These are phyloP conservation scores for Trichonephila clavata DNA, from an alignment of 1,140 invertebrate genomes.

Conservation along the genomic window DNA sequence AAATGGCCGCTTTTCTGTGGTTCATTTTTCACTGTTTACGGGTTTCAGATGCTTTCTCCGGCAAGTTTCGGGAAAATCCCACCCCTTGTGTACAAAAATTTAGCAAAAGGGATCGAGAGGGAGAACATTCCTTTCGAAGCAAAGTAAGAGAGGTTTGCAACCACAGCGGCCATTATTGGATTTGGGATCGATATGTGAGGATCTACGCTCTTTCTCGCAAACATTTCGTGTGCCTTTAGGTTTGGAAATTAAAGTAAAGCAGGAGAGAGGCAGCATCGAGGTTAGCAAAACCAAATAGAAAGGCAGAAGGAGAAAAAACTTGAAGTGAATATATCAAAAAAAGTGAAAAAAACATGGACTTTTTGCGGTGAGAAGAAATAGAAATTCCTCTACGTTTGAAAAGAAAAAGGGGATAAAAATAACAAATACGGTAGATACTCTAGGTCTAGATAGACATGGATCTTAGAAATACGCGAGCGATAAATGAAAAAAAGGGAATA, in stretches of 20 bases:
- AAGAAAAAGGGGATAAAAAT: not conserved
- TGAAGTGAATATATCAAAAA: conserved; percentile 37
- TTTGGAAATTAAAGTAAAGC: conserved; percentile 50
- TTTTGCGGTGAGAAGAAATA: not conserved
- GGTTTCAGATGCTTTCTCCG: not conserved
- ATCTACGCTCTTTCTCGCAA: not conserved
- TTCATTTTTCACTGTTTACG: conserved; percentile 47
- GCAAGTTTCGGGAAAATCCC: conserved; percentile 25
- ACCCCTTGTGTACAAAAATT: conserved; percentile 13
- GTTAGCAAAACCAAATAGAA: conserved; percentile 40
- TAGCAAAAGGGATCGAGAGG: conserved; percentile 9
- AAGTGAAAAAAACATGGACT: not conserved
- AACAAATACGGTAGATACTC: conserved; percentile 14
- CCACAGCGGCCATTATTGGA: conserved; percentile 60
- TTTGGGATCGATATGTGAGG: conserved; percentile 50
- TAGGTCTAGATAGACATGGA: conserved; percentile 34
- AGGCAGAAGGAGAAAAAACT: not conserved
- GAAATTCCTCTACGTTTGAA: conserved; percentile 11
- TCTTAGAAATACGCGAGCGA: conserved; percentile 16
- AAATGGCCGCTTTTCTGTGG: conserved; percentile 30
- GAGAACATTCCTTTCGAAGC: not conserved
- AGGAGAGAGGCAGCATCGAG: conserved; percentile 21
- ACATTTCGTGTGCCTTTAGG: conserved; percentile 65
- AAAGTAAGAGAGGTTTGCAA: not conserved
- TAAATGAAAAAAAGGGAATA: conserved; percentile 49